Conservation (phyloP, 2,888 invertebrate genomes). For the Argyresthia albistria region DNA sequence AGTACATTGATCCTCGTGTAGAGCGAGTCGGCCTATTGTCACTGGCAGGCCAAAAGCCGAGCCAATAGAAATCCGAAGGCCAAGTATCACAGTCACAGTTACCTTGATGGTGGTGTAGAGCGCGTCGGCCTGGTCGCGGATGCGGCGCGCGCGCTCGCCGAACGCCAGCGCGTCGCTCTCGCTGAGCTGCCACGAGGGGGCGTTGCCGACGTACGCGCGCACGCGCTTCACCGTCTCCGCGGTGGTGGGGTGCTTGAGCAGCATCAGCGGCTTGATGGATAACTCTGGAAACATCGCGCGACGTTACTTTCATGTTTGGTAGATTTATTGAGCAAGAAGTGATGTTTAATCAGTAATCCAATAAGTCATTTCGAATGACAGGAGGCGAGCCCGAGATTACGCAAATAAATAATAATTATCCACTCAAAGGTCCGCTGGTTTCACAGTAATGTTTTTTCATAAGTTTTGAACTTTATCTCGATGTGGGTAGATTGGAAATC, state of each 20-base stretch:
- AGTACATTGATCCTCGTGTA: too few species aligned
- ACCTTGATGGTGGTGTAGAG: slow-evolving; percentile 48
- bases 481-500: too few species aligned
- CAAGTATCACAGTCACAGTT: neutral
- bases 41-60: neutral
- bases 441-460: too few species aligned
- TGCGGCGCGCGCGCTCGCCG: slow-evolving; percentile 76
- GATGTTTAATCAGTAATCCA: too few species aligned
- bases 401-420: too few species aligned
- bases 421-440: too few species aligned
- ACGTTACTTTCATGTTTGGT: neutral
- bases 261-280: slow-evolving; percentile 79
- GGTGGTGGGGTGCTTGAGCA: slow-evolving; percentile 85
- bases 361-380: too few species aligned
- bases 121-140: slow-evolving; percentile 78
- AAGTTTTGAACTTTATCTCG: too few species aligned
- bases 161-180: slow-evolving; percentile 75
- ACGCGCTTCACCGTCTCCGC: slow-evolving; percentile 84
- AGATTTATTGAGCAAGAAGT: too few species aligned
- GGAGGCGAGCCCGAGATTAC: too few species aligned
- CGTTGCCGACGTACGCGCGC: slow-evolving; percentile 85
- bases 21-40: neutral
- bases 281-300: slow-evolving; percentile 37
- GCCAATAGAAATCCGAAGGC: too few species aligned
- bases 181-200: slow-evolving; percentile 78